Evolutionary conservation across 2,797 vertebrate genomes (phyloP).

Genomic region (Podarcis siculus): DNA sequence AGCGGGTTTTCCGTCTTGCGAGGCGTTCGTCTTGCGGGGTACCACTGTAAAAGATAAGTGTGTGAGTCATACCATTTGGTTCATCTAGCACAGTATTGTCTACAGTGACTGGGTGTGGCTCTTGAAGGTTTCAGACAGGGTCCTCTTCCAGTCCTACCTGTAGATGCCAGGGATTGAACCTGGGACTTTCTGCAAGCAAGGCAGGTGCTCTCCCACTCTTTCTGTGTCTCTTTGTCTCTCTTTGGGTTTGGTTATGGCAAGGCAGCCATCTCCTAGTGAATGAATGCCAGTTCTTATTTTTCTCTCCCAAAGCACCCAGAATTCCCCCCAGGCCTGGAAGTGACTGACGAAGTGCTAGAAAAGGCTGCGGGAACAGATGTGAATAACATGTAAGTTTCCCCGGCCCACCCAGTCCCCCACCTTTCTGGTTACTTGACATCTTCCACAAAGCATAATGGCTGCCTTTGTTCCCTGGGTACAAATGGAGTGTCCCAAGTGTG

Average conservation of each 20-base stretch:
- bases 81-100: too few relatives aligned
- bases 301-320: constrained; percentile 83
- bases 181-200: too few relatives aligned
- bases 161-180: too few relatives aligned
- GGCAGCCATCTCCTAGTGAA: background rate
- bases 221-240: background rate
- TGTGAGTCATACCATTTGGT: too few relatives aligned
- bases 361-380: constrained; percentile 90
- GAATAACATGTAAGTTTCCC: constrained; percentile 92
- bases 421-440: background rate
- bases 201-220: too few relatives aligned
- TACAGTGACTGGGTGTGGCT: too few relatives aligned
- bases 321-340: constrained; percentile 90
- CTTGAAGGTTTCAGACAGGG: too few relatives aligned
- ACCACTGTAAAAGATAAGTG: too few relatives aligned
- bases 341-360: constrained; percentile 90
- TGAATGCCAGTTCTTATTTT: background rate
- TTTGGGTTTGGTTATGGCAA: background rate
- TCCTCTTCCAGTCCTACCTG: too few relatives aligned
- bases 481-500: fast-evolving
- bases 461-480: background rate
- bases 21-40: too few relatives aligned
- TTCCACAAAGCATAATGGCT: background rate
- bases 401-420: background rate
- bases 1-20: too few relatives aligned